These are phyloP conservation scores for Drosophila multiciliata DNA, from an alignment of 2,888 invertebrate species.

Conservation along the genomic window DNA sequence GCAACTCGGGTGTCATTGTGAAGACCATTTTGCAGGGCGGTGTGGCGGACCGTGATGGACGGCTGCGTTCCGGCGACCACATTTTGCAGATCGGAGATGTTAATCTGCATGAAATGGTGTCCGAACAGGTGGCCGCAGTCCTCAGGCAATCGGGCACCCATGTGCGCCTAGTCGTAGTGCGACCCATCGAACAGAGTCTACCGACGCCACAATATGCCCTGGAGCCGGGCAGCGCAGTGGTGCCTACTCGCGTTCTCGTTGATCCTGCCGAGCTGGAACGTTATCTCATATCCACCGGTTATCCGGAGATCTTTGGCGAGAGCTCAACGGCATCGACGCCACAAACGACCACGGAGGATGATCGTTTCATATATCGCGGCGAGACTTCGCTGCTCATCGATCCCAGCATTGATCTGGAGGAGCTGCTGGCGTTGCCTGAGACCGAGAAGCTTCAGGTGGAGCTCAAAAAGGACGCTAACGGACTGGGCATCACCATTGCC, in stretches of 20 bases:
- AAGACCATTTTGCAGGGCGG: conserved; percentile 99
- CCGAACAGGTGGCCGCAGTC: conserved; percentile 98
- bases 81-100: conserved; percentile 98
- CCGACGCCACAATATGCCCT: conserved; percentile 84
- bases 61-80: conserved; percentile 98
- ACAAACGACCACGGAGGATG: conserved; percentile 85
- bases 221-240: conserved; percentile 87
- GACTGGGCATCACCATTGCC: conserved; percentile 97
- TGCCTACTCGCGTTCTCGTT: conserved; percentile 90
- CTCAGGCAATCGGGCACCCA: conserved; percentile 97
- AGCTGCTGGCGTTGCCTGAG: conserved; percentile 92
- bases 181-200: conserved; percentile 92
- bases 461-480: conserved; percentile 96
- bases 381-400: conserved; percentile 82
- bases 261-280: conserved; percentile 95
- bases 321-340: conserved; percentile 86
- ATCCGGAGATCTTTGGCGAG: conserved; percentile 90
- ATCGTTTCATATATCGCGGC: conserved; percentile 83
- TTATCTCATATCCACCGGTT: conserved; percentile 93
- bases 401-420: conserved; percentile 85
- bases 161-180: conserved; percentile 96
- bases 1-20: conserved; percentile 99
- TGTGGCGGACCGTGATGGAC: conserved; percentile 98
- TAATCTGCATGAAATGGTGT: conserved; percentile 97
- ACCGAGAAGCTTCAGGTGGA: conserved; percentile 97